phyloP scores from a whole-genome alignment of 1,140 invertebrate species.

The Coelopa frigida region DNA sequence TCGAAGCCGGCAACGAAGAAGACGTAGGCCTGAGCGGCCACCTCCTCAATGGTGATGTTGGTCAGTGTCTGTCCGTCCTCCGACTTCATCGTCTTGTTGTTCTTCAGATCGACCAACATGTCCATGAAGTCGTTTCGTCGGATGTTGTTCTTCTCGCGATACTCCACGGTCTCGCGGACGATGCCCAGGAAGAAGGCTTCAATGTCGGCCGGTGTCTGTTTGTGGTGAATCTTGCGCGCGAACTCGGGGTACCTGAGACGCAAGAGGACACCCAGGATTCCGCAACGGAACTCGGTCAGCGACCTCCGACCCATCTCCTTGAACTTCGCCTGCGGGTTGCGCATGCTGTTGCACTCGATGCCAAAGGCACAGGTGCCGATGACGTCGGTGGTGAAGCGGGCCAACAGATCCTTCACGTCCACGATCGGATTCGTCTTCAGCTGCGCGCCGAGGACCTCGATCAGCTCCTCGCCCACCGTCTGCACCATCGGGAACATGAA shows the following conservation, averaged over 20 bases:
- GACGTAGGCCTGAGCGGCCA: constrained; percentile 34
- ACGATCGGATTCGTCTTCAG: constrained; percentile 20
- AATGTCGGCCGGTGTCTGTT: constrained; percentile 29
- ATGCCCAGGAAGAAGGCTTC: constrained; percentile 40
- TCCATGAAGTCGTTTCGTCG: constrained; percentile 45
- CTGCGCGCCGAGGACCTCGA: constrained; percentile 15
- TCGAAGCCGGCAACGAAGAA: constrained; percentile 41
- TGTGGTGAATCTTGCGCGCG: constrained; percentile 20
- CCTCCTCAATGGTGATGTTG: constrained; percentile 30
- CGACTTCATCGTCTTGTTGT: constrained; percentile 14
- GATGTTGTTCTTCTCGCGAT: constrained; percentile 39
- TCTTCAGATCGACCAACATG: constrained; percentile 35
- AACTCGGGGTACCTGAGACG: constrained; percentile 22
- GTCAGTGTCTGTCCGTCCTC: constrained; percentile 23
- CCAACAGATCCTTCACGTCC: constrained; percentile 53
- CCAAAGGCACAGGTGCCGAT: constrained; percentile 50
- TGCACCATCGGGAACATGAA: constrained; percentile 46
- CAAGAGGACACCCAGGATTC: constrained; percentile 16
- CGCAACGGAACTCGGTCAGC: constrained; percentile 21
- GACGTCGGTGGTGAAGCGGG: constrained; percentile 55
- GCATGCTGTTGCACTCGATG: constrained; percentile 47
- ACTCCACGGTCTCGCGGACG: constrained; percentile 38
- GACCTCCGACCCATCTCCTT: constrained; percentile 31
- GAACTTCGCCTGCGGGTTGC: constrained; percentile 46
- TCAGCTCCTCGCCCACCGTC: constrained; percentile 33